Base-by-base conservation (phyloP, 2,888 invertebrate genomes). In the Meghimatium bilineatum region DNA sequence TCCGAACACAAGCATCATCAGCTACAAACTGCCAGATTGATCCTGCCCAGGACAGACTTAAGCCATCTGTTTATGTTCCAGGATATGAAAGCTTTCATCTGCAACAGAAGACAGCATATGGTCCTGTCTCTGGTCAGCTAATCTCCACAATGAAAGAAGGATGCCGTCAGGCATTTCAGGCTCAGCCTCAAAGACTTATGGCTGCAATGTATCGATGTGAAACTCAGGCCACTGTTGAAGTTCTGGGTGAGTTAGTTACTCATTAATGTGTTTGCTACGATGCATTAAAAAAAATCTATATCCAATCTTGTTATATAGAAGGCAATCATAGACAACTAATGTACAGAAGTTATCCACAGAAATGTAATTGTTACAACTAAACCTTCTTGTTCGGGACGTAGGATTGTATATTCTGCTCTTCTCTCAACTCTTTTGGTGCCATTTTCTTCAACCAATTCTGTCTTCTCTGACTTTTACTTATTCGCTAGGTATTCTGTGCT, bases 81-180 rank as follows among this genome's bases (percentile, higher is more conserved):
- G 74, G 74, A 44, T 74, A 74, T 12, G 12, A 75, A n/a, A 82
- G 60, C 29, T 49, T 69, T 36, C 69, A 80, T 44, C 44, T 8
- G 29, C n/a, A 36, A 32, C 82, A 83, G 36, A 84, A 81, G 66
- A 82, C 80, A 49, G 85, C 83, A 36, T 87, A 84, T 85, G 92
- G 91, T 34, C 91, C 91, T 20, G n/a, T n/a, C 44, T 94, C 95
- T 94, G 98, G 98, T 84, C 97, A 98, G 94, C 95, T 98, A 96
- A 8, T 98, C 95, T 97, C 97, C n/a, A 95, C 96, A 12, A 96
- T 96, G 60, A 97, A 97, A 92, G 97, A 97, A 87, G 97, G 96
- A 0, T 98, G 98, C 92, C 95, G 96, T 60, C 96, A 96, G 92
- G 97, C 97, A 0, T 97, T 99, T 92, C 97, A 97, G 93, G 96